These are phyloP conservation scores for Sanderia malayensis DNA, from an alignment of 30 jellyfish, hydroid and myxozoan genomes.

Conservation along the genomic window DNA sequence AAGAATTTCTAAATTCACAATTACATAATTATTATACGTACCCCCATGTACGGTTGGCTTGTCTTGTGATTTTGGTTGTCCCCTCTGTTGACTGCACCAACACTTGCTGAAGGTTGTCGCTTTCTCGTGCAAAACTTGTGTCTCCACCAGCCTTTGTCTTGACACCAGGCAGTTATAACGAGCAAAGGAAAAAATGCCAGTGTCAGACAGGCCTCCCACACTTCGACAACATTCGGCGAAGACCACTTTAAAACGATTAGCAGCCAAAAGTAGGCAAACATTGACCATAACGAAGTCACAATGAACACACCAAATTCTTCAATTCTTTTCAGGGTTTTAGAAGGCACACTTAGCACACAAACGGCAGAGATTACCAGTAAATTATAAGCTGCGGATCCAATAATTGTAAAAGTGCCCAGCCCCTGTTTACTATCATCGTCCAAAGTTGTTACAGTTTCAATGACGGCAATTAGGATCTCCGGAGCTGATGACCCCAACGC, in stretches of 20 bases:
- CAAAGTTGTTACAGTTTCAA: conserved; percentile 73
- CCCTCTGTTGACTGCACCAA: background rate
- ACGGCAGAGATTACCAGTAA: conserved; percentile 77
- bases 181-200: conserved; percentile 74
- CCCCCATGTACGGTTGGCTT: conserved; percentile 45
- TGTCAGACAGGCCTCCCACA: conserved; percentile 87
- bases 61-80: conserved; percentile 18
- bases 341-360: conserved; percentile 75
- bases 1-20: too few species aligned
- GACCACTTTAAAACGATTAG: conserved; percentile 86
- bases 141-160: conserved; percentile 89
- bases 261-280: conserved; percentile 89
- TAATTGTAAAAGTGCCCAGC: conserved; percentile 76
- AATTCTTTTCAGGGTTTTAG: conserved; percentile 51
- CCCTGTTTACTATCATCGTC: conserved; percentile 26
- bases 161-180: conserved; percentile 84
- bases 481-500: conserved; percentile 97
- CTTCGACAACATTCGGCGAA: conserved; percentile 76
- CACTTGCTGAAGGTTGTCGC: conserved; percentile 45
- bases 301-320: conserved; percentile 87
- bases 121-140: conserved; percentile 28
- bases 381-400: conserved; percentile 90
- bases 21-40: background rate
- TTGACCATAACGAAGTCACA: conserved; percentile 74
- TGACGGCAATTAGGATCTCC: conserved; percentile 81